Evolutionary conservation across 2,113 vertebrate genomes (phyloP), one percentile per base, ranked within the genome.

Genomic region (Hiodon tergisus): DNA sequence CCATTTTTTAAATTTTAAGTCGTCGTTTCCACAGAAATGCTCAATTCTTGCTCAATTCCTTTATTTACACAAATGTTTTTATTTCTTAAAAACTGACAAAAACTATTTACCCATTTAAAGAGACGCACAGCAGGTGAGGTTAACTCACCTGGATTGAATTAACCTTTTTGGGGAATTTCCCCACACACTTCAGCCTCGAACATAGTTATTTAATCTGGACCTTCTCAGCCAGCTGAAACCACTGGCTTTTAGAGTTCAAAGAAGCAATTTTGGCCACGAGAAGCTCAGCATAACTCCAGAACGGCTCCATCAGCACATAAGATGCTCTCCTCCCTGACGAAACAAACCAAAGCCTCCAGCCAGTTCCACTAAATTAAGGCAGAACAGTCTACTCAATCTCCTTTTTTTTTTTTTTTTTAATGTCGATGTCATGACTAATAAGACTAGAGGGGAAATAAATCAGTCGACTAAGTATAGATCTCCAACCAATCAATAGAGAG

Each of bases 171-270:
- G 31, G 31, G 31, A 31, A 31, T 31, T 48, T 67, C 16, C 17
- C 59, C 66, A 52, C 51, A 58, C 55, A 51, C 69, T 73, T 17
- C 55, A 72, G 59, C 61, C 62, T 72, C 72, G 60, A 59, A 46
- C 58, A 77, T 74, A 74, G 51, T 74, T 46, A 72, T 65, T 59
- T 72, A 59, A 77, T 46, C 61, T 50, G 46, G 46, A 50, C 46
- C 52, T 51, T 62, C 51, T 6, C 55, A 14, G 50, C n/a, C 53
- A 72, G 31, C 69, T 51, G 50, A 48, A 55, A 72, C 61, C 48
- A 63, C n/a, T 9, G n/a, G 31, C 3, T 60, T 54, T 63, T 11
- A 58, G 69, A 65, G 51, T 77, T 75, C 17, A 74, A 74, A 66
- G 47, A 74, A 46, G 4, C 72, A 66, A 65, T 68, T 71, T 63